Conservation (phyloP, 2,797 vertebrate species). For the Brotula barbata region DNA sequence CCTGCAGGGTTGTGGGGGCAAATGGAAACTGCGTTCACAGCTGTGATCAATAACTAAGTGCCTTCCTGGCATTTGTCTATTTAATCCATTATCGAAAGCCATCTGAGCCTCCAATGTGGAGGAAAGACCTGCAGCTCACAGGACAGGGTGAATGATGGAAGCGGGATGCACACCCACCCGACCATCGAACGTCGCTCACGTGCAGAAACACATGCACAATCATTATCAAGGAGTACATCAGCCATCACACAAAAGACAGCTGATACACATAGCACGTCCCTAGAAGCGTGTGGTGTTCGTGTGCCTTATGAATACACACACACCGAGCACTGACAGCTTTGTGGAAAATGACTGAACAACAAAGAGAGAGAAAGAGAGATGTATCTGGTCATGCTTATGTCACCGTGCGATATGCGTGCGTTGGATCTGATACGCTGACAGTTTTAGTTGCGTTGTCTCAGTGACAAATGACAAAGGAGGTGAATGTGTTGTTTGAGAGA, state of each 20-base stretch:
- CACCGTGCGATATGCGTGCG: too few species aligned
- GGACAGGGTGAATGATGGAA: constrained; percentile 39
- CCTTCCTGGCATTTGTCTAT: constrained; percentile 80
- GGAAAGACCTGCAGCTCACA: constrained; percentile 32
- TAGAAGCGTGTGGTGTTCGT: not conserved
- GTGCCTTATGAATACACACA: not conserved
- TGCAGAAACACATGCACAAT: constrained; percentile 33
- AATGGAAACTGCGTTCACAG: constrained; percentile 54
- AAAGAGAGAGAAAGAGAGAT: constrained; percentile 12
- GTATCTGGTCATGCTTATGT: too few species aligned
- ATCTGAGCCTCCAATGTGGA: constrained; percentile 40
- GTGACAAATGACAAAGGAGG: too few species aligned
- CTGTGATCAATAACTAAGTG: constrained; percentile 81
- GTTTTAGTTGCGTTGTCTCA: too few species aligned
- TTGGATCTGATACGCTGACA: too few species aligned
- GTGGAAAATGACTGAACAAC: constrained; percentile 23
- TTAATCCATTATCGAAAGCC: constrained; percentile 80
- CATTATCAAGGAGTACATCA: constrained; percentile 25
- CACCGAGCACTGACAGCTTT: not conserved
- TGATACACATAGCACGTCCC: constrained; percentile 1
- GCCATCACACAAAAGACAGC: not conserved
- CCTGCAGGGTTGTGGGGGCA: constrained; percentile 55
- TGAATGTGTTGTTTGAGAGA: too few species aligned
- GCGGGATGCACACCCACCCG: constrained; percentile 51
- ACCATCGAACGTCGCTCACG: constrained; percentile 12